Evolutionary conservation across 2,888 invertebrate species (phyloP).

Genomic region (Conchocele bisecta): DNA sequence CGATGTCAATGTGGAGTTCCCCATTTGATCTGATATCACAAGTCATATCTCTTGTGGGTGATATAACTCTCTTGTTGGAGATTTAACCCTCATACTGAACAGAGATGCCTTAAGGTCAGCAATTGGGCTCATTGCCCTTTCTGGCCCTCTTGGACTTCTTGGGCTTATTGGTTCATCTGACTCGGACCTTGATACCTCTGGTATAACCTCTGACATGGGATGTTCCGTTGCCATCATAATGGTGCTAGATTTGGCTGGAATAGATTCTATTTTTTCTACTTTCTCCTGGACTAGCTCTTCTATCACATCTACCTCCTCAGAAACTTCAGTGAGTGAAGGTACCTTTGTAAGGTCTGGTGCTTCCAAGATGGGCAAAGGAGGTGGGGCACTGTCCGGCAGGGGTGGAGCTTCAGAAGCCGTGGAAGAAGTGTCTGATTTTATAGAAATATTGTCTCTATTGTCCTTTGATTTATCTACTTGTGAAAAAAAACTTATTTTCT

Average conservation of each 20-base stretch:
- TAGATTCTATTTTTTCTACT: not conserved
- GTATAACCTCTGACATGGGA: too few species aligned
- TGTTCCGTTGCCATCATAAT: conserved; percentile 7
- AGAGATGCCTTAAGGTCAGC: conserved; percentile 41
- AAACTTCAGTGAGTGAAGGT: conserved; percentile 31
- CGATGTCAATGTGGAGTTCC: conserved; percentile 47
- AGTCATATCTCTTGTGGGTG: conserved; percentile 35
- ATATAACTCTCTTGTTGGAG: conserved; percentile 47
- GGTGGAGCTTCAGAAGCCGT: conserved; percentile 68
- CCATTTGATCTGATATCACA: conserved; percentile 28
- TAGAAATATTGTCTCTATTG: conserved; percentile 54
- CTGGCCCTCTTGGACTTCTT: not conserved
- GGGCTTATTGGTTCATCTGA: conserved; percentile 10
- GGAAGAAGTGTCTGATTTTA: conserved; percentile 65
- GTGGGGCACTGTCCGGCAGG: conserved; percentile 69
- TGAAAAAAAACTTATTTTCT: conserved; percentile 30
- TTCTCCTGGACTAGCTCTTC: not conserved
- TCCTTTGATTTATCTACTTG: conserved; percentile 35
- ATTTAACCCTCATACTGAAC: conserved; percentile 57
- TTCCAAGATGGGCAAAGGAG: conserved; percentile 35
- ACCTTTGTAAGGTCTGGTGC: not conserved
- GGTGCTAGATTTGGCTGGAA: not conserved
- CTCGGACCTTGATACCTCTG: too few species aligned
- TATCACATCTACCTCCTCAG: conserved; percentile 9
- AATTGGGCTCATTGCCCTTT: conserved; percentile 43